Percentiles rank a stretch among this genome's conserved stretches.
These are phyloP conservation scores for Scaptomyza flava DNA, from an alignment of 2,888 invertebrate species.

Conservation along the genomic window DNA sequence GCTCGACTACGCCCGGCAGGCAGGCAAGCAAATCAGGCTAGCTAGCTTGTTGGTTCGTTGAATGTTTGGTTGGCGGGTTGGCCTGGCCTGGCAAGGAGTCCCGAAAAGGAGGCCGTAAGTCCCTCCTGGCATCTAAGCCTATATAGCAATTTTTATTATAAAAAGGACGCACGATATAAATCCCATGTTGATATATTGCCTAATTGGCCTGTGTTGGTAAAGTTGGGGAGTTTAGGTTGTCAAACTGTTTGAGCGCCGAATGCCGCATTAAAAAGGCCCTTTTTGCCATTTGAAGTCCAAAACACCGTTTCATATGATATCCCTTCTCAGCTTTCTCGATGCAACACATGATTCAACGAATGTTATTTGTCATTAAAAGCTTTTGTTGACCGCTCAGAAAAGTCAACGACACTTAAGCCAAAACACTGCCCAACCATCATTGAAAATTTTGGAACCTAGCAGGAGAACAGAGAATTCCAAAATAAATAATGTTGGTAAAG, in stretches of 20 bases:
- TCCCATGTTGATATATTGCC: constrained; percentile 76
- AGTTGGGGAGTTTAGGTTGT: neutral
- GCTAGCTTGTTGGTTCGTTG: constrained; percentile 1
- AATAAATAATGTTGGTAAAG: neutral
- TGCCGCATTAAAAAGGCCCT: constrained; percentile 55
- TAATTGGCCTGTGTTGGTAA: constrained; percentile 26
- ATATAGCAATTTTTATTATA: constrained; percentile 61
- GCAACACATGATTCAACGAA: too few species aligned
- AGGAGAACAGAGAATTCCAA: neutral
- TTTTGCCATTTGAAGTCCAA: constrained; percentile 64
- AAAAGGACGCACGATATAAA: constrained; percentile 65
- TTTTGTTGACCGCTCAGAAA: constrained; percentile 33
- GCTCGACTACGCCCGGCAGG: constrained; percentile 22
- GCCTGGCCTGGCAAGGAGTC: constrained; percentile 19
- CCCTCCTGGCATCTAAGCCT: constrained; percentile 32
- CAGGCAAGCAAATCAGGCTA: neutral
- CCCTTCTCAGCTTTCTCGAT: too few species aligned
- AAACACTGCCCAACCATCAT: constrained; percentile 27
- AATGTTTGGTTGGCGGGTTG: neutral
- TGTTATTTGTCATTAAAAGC: constrained; percentile 76
- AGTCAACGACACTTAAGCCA: constrained; percentile 13
- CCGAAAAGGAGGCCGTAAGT: constrained; percentile 3
- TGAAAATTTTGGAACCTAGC: neutral
- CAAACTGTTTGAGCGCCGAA: constrained; percentile 21
- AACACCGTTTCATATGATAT: constrained; percentile 67